Percentiles rank a stretch among this genome's conserved stretches.
These are phyloP conservation scores for Sebastes miniatus DNA, from an alignment of 2,797 vertebrate species.

Conservation along the genomic window DNA sequence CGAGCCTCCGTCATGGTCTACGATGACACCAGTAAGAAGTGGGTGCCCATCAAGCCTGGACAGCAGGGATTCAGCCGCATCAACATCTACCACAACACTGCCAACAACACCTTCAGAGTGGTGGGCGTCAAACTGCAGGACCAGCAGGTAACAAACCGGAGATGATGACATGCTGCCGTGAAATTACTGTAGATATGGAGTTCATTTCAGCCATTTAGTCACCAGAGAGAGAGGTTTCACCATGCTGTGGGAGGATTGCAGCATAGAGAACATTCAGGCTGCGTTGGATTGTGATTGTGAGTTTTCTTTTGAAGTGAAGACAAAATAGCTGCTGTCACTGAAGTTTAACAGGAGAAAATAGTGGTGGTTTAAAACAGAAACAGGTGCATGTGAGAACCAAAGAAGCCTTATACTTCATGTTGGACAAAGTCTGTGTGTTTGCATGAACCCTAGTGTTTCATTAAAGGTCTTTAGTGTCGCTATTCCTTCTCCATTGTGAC, in stretches of 20 bases:
- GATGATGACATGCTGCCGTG: neutral
- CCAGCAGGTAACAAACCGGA: slow-evolving; percentile 87
- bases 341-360: neutral
- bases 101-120: slow-evolving; percentile 86
- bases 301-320: slow-evolving; percentile 15
- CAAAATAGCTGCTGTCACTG: too few species aligned
- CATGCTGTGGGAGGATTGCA: slow-evolving; percentile 4
- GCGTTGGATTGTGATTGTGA: neutral
- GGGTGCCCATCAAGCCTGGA: slow-evolving; percentile 98
- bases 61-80: slow-evolving; percentile 99
- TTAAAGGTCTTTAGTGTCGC: neutral
- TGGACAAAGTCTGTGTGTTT: neutral
- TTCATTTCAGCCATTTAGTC: neutral
- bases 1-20: slow-evolving; percentile 99
- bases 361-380: neutral
- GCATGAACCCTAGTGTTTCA: neutral
- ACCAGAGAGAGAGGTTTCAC: neutral
- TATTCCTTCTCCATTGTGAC: neutral
- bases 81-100: slow-evolving; percentile 99
- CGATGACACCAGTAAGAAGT: slow-evolving; percentile 99
- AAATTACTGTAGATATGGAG: neutral
- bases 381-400: neutral
- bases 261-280: neutral
- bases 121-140: slow-evolving; percentile 99
- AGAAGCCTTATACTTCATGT: neutral